Base-by-base conservation (phyloP, 2,797 vertebrate genomes). In the Ptychadena robeensis region DNA sequence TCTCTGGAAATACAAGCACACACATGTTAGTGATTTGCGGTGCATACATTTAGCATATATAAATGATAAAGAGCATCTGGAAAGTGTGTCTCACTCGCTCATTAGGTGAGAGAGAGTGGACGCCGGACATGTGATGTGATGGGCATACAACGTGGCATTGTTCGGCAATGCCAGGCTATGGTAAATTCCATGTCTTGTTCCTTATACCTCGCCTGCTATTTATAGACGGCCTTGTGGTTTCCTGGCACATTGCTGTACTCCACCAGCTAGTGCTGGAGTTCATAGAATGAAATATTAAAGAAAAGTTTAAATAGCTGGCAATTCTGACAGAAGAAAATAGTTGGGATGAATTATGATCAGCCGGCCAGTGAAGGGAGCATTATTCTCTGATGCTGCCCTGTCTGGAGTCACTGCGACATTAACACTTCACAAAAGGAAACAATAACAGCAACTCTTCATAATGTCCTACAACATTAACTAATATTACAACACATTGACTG, bases 221-320 rank as follows among this genome's bases (percentile, higher is more conserved):
- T 66, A 44, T 66, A 76, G 37, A 30, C n/a, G 0, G 37, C 1
- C 30, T 53, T 53, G 64, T 67, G 64, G 64, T 77, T 77, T 77
- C 28, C 44, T 38, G 3, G 18, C 72, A 67, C 63, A 35, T 70
- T 80, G 28, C 18, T 35, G 40, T 5, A 22, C 27, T 9, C 25
- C 38, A 9, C 6, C 57, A 28, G 18, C 64, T 70, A n/a, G 59
- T 61, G 31, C 30, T 61, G 73, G 53, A 69, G 73, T 66, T 70
- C 27, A 70, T 31, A 64, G 73, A 77, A 66, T 77, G 81, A 77
- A 77, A 77, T 82, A 82, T 82, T 77, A 77, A 77, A 63, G 73
- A 53, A 63, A 76, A 44, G 32, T 76, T 34, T 76, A 69, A 73
- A 74, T 81, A 38, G 80, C 71, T 81, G 71, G 57, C 40, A 74